Conservation (phyloP, 2,888 invertebrate genomes). For the Lysandra coridon region DNA sequence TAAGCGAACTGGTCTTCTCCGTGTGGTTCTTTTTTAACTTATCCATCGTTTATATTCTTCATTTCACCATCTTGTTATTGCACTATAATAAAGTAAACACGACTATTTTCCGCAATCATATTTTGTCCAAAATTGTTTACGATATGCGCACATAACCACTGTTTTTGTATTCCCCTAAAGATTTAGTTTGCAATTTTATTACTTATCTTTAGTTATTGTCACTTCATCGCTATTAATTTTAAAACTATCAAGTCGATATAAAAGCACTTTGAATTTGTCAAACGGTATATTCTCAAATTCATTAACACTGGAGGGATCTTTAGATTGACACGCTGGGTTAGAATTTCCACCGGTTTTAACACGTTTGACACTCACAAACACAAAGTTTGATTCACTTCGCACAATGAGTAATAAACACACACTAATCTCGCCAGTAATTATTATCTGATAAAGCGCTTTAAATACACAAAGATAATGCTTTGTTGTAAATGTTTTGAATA, state of each 20-base stretch:
- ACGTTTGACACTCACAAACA: neutral
- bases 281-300: neutral
- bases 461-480: conserved; percentile 28
- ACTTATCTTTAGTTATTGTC: neutral
- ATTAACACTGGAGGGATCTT: neutral
- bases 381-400: neutral
- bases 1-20: conserved; percentile 48
- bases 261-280: neutral
- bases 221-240: neutral
- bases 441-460: conserved; percentile 40
- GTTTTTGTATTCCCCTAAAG: conserved; percentile 17
- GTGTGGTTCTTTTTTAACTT: conserved; percentile 56
- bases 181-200: neutral
- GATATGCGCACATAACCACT: conserved; percentile 30
- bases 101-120: neutral
- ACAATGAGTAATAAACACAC: neutral
- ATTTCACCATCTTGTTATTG: conserved; percentile 6
- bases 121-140: neutral
- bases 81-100: conserved; percentile 16
- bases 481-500: conserved; percentile 22
- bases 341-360: neutral
- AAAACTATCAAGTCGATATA: neutral
- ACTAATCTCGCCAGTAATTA: conserved; percentile 35
- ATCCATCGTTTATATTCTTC: conserved; percentile 36
- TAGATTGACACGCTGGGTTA: neutral